Base-by-base conservation (phyloP, 2,797 vertebrate genomes). In the Ptychadena robeensis region DNA sequence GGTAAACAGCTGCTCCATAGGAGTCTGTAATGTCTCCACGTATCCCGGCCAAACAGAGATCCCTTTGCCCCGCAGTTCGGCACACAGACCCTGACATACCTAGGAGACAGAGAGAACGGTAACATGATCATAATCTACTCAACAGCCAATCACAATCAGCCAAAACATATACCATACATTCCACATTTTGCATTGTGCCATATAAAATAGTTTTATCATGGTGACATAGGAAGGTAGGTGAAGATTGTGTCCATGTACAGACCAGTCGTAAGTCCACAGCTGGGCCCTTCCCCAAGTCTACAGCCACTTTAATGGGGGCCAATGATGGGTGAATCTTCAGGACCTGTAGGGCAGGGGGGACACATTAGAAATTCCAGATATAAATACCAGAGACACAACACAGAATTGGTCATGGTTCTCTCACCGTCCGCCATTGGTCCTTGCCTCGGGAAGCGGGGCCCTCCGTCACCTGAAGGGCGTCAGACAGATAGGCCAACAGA, bases 21-120 rank as follows among this genome's bases (percentile, higher is more conserved):
- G 95, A 9, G 89, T 85, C 0, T 91, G 90, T 38, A 85, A 25
- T 1, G 96, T 95, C 88, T 97, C 95, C 76, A 96, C 92, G 89
- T 98, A 98, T 75, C 98, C 98, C 0, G 98, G 97, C 97, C 98
- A 99, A 0, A 91, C 91, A 38, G 94, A 94, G 89, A 98, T 95
- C 63, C 94, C 92, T 8, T 85, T 93, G 81, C 95, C 94, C 87
- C 93, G 90, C 9, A 99, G 91, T 83, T 99, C 96, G 57, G 91
- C 94, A 86, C 93, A 93, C 71, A 99, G 90, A 22, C 95, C 96
- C 88, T 97, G 96, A 91, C 96, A 98, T 74, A 99, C 93, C 98
- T 99, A 14, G 15, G 28, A 37, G 5, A 14, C 15, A 31, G 28
- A 73, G 30, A 57, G 2, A 28, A 2, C 8, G 22, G n/a, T 15